Evolutionary conservation across 37 sponge, comb jelly and placozoan genomes (phyloP).

Genomic region (Oscarella lobularis): DNA sequence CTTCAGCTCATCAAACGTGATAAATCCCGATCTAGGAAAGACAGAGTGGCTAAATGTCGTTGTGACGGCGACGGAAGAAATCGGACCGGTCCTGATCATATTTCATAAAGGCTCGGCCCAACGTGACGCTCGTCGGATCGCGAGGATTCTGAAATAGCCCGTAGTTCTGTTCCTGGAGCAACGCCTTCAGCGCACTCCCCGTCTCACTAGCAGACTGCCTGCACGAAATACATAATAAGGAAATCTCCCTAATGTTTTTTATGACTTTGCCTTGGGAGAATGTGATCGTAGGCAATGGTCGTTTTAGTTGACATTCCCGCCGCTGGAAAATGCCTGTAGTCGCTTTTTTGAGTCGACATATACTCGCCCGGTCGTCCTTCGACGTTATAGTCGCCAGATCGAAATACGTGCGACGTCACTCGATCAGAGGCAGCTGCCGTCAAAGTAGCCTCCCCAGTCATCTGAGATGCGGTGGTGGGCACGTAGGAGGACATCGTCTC

Average conservation of each 20-base stretch:
- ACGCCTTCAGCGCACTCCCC: conserved; percentile 25
- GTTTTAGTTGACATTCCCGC: conserved; percentile 25
- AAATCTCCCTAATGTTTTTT: too few species aligned
- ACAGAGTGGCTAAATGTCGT: too few species aligned
- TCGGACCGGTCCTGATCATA: conserved; percentile 42
- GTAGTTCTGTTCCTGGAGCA: conserved; percentile 32
- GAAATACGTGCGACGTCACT: conserved; percentile 38
- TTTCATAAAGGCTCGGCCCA: conserved; percentile 33
- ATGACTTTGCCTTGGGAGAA: conserved; percentile 18
- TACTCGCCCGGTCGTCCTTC: conserved; percentile 15
- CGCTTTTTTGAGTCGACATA: conserved; percentile 24
- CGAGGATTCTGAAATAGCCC: conserved; percentile 37
- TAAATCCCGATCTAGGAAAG: too few species aligned
- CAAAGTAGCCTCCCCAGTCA: not conserved
- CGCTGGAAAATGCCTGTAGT: conserved; percentile 12
- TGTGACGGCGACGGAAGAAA: too few species aligned
- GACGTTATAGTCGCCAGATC: conserved; percentile 52
- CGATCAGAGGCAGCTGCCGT: not conserved
- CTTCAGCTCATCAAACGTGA: conserved; percentile 20
- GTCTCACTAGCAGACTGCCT: not conserved
- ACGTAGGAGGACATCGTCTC: too few species aligned
- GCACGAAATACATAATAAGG: not conserved
- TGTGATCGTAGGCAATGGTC: conserved; percentile 14
- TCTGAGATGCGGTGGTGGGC: too few species aligned
- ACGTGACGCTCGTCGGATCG: conserved; percentile 41